Base-by-base conservation (phyloP, 1,140 invertebrate species). In the Catajapyx aquilonaris region DNA sequence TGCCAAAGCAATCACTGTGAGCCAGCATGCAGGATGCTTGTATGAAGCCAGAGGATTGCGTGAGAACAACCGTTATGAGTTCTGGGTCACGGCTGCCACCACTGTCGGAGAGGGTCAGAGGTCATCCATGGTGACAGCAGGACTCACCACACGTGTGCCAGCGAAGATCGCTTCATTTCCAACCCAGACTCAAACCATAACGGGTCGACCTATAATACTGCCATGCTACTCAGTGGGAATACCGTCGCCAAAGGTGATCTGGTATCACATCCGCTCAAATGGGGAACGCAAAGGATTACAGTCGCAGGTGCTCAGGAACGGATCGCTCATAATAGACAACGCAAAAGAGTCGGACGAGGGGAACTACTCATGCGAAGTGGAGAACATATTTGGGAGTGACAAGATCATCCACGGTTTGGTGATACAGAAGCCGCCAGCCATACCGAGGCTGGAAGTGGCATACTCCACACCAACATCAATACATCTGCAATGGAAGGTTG, bases 31-130 rank as follows among this genome's bases (percentile, higher is more conserved):
- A 48, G 5, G 47, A n/a, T n/a, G n/a, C n/a, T n/a, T 35, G 5
- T 51, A 44, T 16, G 48, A 54, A 40, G 46, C 47, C 5, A 39
- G 51, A 3, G 45, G 47, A 25, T 41, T 55, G 1, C 43, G 49
- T 28, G 40, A 56, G 31, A 49, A 54, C 35, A 57, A 61, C 41
- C 48, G 69, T 23, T 83, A 84, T 51, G 79, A 85, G 53, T 79
- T 85, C 54, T 87, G 81, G 80, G 76, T 84, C 16, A 77, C 78
- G 1, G 81, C 81, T 1, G 73, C 75, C 4, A 86, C 80, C 1
- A 62, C 67, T 5, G 64, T 76, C 0, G 83, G 81, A 0, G 81
- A 86, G 56, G 81, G 80, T 0, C 66, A 68, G 47, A 52, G 65
- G 13, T 28, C 23, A 28, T 9, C 7, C 7, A 7, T 28, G 37